Evolutionary conservation across 2,113 vertebrate species (phyloP), one percentile per base, ranked within the genome.

Genomic region (Dascyllus trimaculatus): DNA sequence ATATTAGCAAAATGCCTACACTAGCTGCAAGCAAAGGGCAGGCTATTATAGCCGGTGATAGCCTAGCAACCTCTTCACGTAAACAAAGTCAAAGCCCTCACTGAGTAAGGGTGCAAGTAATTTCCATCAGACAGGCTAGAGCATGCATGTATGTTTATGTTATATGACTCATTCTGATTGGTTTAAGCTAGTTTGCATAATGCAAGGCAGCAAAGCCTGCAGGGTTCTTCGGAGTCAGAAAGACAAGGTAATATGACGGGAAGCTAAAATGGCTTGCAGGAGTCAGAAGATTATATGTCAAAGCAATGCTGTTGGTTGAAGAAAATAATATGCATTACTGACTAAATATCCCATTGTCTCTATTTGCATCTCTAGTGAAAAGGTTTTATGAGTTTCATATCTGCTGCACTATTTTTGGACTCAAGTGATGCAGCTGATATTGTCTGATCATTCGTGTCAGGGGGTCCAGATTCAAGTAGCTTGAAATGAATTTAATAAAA

Each of bases 1-100:
- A 80, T 80, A 75, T 90, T 70, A 78, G 45, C n/a, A 46, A 73
- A 80, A 78, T 65, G 60, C 24, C 64, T 35, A 40, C 71, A 67
- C 38, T 51, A 66, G 71, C 77, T 86, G 53, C 60, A 76, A 54
- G 66, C 63, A 81, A 78, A 82, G 32, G 35, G 54, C 48, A 64
- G 29, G 51, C 51, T 83, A 29, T 75, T 75, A 78, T 3, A 77
- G 53, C 40, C 45, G 61, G 52, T 4, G 43, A 85, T 60, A 60
- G 46, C 66, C 64, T 57, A 1, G 40, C 29, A 86, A 69, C 79
- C n/a, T 58, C 21, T 76, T 66, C 29, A 43, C 45, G 74, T 62
- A 80, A 84, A 84, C 75, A 85, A 79, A 85, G 82, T 84, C 61
- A 82, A 79, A 63, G 56, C 56, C 25, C 29, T 66, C 9, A 38